These are phyloP conservation scores for Eolophus roseicapilla DNA, from an alignment of 2,113 vertebrate genomes.

Conservation along the genomic window DNA sequence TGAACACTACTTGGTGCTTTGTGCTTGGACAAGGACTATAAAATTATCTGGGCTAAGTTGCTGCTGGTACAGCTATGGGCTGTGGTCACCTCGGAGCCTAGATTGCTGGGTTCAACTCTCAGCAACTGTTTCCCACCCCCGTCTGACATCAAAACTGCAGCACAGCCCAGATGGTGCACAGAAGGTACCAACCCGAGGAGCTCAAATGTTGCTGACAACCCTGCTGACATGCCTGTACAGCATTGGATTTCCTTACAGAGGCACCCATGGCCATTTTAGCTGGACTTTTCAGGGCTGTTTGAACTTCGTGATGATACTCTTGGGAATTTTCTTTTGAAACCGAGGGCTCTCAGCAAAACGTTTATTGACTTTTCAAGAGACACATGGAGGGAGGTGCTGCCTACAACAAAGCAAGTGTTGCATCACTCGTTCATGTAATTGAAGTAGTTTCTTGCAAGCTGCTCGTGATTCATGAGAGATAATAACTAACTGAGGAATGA, in stretches of 20 bases:
- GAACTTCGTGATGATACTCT: neutral
- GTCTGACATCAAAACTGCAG: neutral
- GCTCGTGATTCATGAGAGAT: neutral
- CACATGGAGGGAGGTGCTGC: neutral
- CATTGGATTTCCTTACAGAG: neutral
- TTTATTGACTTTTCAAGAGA: slow-evolving; percentile 30
- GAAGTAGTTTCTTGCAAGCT: slow-evolving; percentile 17
- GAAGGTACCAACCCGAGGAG: neutral
- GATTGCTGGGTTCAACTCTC: neutral
- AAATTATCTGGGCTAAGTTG: neutral
- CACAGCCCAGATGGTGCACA: slow-evolving; percentile 35
- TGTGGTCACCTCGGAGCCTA: neutral
- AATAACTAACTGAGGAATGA: slow-evolving; percentile 29
- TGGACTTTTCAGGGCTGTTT: slow-evolving; percentile 8
- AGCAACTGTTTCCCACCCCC: slow-evolving; percentile 5
- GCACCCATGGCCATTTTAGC: neutral
- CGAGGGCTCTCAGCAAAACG: neutral
- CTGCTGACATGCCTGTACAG: neutral
- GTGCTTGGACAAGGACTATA: neutral
- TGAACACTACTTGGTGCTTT: neutral
- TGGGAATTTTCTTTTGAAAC: slow-evolving; percentile 26
- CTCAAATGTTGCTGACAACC: slow-evolving; percentile 7
- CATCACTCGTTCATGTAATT: neutral
- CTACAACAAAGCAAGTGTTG: neutral
- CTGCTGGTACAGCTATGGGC: neutral